Base-by-base conservation (phyloP, 1,140 invertebrate species). In the Cheumatopsyche charites region DNA sequence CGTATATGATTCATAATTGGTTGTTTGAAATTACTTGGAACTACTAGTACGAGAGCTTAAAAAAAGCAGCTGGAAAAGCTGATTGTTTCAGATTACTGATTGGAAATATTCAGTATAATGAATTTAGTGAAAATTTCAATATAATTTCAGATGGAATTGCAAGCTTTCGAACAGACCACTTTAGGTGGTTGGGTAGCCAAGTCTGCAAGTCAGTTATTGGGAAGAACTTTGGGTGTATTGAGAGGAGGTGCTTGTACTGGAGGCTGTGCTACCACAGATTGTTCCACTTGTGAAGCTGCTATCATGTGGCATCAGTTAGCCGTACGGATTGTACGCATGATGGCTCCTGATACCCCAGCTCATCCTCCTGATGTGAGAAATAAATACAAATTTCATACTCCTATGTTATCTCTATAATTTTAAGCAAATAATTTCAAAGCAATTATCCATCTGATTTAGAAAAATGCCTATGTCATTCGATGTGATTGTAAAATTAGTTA, bases 291-390 rank as follows among this genome's bases (percentile, higher is more conserved):
- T 82, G 95, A 97, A 80, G 91, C 95, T 47, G 90, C 91, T 55
- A 92, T 96, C 7, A 91, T 97, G 79, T 98, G 95, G 91, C 95
- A 98, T 83, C 96, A 98, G 81, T 82, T 97, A 12, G 90, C 92
- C 43, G 87, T 93, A 25, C 88, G 93, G 75, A 82, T 96, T 13
- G 87, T 96, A 55, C 88, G 90, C 75, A 92, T 93, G 76, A 88
- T 95, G 79, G 91, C 89, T 49, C 92, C 92, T 0, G 85, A 89
- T 77, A 88, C 89, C 78, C 88, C 89, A 0, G 88, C 88, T n/a
- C 85, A 90, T 78, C 89, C 89, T 42, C 90, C 91, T n/a, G 91
- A 93, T 83, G 91, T 94, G 85, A 88, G 87, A 84, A 66, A 23
- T 36, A 49, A 49, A 49, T 49, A 49, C 45, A 49, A 49, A 36